A percentile compares a stretch with the other conserved stretches of the same genome.
Conservation (phyloP, 2,888 invertebrate species). For the Panzeria rudis region DNA sequence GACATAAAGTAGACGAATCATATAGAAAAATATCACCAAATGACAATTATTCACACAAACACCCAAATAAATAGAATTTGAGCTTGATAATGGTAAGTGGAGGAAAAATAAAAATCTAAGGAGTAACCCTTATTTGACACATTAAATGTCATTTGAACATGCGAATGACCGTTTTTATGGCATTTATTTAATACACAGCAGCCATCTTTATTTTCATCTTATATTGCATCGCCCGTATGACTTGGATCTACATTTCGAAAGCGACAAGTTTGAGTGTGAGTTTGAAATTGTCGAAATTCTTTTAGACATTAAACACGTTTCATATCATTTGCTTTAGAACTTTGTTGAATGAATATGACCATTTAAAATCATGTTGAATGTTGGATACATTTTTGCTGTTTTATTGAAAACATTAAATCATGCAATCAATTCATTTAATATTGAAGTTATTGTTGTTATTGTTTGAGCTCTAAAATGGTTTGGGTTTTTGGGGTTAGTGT, state of each 20-base stretch:
- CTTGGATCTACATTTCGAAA: slow-evolving; percentile 6
- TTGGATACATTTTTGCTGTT: slow-evolving; percentile 68
- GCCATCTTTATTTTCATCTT: slow-evolving; percentile 69
- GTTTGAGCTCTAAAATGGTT: slow-evolving; percentile 35
- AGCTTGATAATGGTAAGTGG: slow-evolving; percentile 75
- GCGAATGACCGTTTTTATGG: slow-evolving; percentile 80
- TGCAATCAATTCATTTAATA: slow-evolving; percentile 80
- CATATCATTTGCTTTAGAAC: slow-evolving; percentile 58
- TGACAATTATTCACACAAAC: slow-evolving; percentile 65
- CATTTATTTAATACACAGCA: slow-evolving; percentile 66
- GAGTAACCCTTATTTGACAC: slow-evolving; percentile 80
- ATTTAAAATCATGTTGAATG: slow-evolving; percentile 47
- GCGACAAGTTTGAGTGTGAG: slow-evolving; percentile 23
- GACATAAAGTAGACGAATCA: slow-evolving; percentile 50
- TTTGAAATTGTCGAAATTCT: slow-evolving; percentile 50
- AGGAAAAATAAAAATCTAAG: slow-evolving; percentile 52
- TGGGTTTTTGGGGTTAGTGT: slow-evolving; percentile 21
- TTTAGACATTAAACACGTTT: slow-evolving; percentile 69
- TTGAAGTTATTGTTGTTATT: slow-evolving; percentile 31
- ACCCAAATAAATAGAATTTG: slow-evolving; percentile 72
- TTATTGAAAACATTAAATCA: slow-evolving; percentile 83
- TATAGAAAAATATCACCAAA: slow-evolving; percentile 39
- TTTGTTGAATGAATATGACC: slow-evolving; percentile 44
- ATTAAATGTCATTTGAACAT: slow-evolving; percentile 81
- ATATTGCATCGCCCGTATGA: neutral